These are phyloP conservation scores for Ferdinandea cuprea DNA, from an alignment of 2,888 invertebrate species.

Conservation along the genomic window DNA sequence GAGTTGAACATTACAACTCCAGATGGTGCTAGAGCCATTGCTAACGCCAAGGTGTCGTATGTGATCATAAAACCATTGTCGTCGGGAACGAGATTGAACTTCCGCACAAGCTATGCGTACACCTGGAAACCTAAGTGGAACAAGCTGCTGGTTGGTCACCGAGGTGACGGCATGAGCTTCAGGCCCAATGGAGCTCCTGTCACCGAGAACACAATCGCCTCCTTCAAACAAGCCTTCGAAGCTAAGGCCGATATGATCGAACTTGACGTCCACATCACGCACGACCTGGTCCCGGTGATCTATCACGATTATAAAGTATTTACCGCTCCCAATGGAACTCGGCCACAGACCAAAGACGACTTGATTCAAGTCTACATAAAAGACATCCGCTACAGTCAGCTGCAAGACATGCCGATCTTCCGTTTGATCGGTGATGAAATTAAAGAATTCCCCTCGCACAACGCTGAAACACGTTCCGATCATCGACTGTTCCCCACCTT, in stretches of 20 bases:
- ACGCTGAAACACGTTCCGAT: slow-evolving; percentile 90
- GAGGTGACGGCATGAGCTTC: slow-evolving; percentile 96
- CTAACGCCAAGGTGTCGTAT: slow-evolving; percentile 87
- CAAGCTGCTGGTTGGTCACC: slow-evolving; percentile 96
- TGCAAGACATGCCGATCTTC: slow-evolving; percentile 94
- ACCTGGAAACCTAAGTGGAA: slow-evolving; percentile 94
- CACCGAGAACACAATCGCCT: slow-evolving; percentile 96
- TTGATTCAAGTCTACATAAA: slow-evolving; percentile 96
- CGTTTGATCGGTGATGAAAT: slow-evolving; percentile 89
- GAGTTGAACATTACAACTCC: slow-evolving; percentile 90
- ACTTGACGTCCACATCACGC: slow-evolving; percentile 98
- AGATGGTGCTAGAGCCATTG: slow-evolving; percentile 87
- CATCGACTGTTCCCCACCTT: slow-evolving; percentile 97
- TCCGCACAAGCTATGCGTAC: slow-evolving; percentile 91
- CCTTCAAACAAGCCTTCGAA: slow-evolving; percentile 93
- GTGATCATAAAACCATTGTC: slow-evolving; percentile 82
- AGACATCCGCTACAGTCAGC: slow-evolving; percentile 94
- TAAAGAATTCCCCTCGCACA: slow-evolving; percentile 87
- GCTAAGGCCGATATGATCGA: slow-evolving; percentile 98
- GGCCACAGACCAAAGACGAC: slow-evolving; percentile 87
- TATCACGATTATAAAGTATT: slow-evolving; percentile 95
- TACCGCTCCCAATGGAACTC: slow-evolving; percentile 89
- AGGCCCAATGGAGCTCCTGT: slow-evolving; percentile 87
- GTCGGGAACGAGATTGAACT: slow-evolving; percentile 85
- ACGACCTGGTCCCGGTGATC: slow-evolving; percentile 96